These are phyloP conservation scores for Megaceryle maxima DNA, from an alignment of 2,113 vertebrate species.

Conservation along the genomic window DNA sequence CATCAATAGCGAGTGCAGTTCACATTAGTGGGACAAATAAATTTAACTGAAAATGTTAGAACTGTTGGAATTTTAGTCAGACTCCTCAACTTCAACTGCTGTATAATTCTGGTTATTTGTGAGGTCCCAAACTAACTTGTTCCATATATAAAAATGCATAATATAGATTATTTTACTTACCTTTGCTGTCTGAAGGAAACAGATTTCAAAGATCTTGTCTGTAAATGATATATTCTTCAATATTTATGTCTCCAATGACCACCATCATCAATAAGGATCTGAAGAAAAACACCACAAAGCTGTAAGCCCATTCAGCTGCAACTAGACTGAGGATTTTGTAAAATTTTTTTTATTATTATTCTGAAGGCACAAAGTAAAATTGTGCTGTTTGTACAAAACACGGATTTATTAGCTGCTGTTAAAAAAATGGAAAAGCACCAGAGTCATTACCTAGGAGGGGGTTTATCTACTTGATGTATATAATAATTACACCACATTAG, in stretches of 20 bases:
- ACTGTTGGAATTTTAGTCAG: not conserved
- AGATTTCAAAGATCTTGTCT: conserved; percentile 70
- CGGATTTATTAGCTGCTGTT: not conserved
- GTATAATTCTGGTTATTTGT: not conserved
- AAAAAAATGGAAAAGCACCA: not conserved
- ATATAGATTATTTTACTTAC: conserved; percentile 23
- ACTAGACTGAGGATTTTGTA: not conserved
- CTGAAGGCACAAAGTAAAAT: not conserved
- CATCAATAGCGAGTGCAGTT: not conserved
- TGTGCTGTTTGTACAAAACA: not conserved
- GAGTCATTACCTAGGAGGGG: not conserved
- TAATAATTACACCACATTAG: not conserved
- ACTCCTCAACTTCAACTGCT: not conserved
- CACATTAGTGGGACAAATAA: not conserved
- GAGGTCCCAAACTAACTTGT: not conserved
- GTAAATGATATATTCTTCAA: conserved; percentile 62
- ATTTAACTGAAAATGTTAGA: not conserved
- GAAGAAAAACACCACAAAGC: not conserved
- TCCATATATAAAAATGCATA: accelerated
- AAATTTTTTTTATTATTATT: not conserved
- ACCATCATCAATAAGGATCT: conserved; percentile 68
- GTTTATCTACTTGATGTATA: not conserved
- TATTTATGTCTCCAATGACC: conserved; percentile 48
- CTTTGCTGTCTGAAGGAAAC: conserved; percentile 47
- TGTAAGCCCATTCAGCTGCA: not conserved